phyloP scores from a whole-genome alignment of 1,140 invertebrate genomes.

The Panulirus ornatus region DNA sequence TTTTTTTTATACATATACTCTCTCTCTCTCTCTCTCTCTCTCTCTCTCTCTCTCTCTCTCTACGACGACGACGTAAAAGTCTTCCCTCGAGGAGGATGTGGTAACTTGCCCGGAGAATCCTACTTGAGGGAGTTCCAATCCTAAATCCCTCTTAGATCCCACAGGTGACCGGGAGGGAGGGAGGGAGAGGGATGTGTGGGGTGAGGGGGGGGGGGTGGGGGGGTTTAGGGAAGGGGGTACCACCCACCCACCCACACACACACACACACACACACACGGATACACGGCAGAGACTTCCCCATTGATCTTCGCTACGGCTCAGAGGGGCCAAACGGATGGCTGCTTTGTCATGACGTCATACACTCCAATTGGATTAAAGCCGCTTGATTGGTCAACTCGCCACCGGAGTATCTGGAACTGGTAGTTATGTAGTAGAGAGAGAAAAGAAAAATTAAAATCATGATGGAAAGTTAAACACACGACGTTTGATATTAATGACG shows the following conservation, averaged over 20 bases:
- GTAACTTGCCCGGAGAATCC: constrained; percentile 3
- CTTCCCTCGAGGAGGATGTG: neutral
- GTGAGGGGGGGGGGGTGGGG: too few species aligned
- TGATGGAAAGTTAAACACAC: too few species aligned
- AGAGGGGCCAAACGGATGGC: neutral
- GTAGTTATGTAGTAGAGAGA: neutral
- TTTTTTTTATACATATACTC: too few species aligned
- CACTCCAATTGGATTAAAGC: constrained; percentile 15
- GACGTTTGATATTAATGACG: too few species aligned
- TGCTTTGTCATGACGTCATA: constrained; percentile 1
- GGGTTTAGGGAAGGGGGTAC: too few species aligned
- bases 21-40: neutral
- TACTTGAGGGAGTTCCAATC: neutral
- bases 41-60: neutral
- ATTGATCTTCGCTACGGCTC: neutral
- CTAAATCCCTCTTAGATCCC: neutral
- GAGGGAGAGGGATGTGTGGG: too few species aligned
- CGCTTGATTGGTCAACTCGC: constrained; percentile 1
- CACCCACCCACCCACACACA: too few species aligned
- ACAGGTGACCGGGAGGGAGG: too few species aligned
- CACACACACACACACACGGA: too few species aligned
- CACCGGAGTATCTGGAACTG: neutral
- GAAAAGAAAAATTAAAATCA: too few species aligned
- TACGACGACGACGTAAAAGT: neutral
- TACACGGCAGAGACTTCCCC: neutral